Conservation (phyloP, 2,888 invertebrate genomes). For the Disparrhopalites patrizii region DNA sequence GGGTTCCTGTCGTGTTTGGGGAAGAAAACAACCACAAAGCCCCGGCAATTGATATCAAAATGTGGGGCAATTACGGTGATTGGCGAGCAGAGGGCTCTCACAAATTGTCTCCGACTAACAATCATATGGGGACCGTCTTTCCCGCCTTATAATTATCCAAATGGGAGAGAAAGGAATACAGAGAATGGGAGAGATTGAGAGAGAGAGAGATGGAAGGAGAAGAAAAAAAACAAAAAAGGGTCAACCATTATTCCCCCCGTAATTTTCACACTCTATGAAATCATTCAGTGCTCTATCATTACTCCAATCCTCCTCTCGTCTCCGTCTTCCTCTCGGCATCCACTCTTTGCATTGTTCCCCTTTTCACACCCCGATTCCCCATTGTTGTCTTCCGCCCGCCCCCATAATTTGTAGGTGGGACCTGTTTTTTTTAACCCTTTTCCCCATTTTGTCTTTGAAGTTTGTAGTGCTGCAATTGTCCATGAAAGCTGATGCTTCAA, state of each 20-base stretch:
- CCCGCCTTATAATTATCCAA: constrained; percentile 35
- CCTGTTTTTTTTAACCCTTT: no score
- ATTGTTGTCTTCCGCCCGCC: no score
- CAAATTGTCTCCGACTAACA: constrained; percentile 30
- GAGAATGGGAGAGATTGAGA: no score
- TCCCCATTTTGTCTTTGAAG: no score
- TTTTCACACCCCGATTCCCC: not conserved
- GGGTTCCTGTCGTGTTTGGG: constrained; percentile 13
- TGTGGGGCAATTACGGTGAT: constrained; percentile 25
- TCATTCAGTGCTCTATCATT: constrained; percentile 3
- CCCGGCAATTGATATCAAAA: constrained; percentile 31
- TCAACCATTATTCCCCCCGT: constrained; percentile 14
- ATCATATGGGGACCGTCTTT: constrained; percentile 16
- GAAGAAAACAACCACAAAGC: constrained; percentile 9
- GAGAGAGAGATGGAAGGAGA: no score
- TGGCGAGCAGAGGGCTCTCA: constrained; percentile 18
- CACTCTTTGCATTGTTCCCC: no score
- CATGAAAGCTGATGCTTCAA: no score
- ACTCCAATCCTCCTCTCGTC: not conserved
- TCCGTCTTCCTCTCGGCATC: no score
- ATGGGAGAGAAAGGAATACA: not conserved
- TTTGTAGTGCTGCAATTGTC: no score
- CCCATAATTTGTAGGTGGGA: no score
- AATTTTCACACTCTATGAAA: constrained; percentile 26
- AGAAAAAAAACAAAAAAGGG: constrained; percentile 9